phyloP scores from a whole-genome alignment of 2,797 vertebrate genomes.

The Clamator glandarius region DNA sequence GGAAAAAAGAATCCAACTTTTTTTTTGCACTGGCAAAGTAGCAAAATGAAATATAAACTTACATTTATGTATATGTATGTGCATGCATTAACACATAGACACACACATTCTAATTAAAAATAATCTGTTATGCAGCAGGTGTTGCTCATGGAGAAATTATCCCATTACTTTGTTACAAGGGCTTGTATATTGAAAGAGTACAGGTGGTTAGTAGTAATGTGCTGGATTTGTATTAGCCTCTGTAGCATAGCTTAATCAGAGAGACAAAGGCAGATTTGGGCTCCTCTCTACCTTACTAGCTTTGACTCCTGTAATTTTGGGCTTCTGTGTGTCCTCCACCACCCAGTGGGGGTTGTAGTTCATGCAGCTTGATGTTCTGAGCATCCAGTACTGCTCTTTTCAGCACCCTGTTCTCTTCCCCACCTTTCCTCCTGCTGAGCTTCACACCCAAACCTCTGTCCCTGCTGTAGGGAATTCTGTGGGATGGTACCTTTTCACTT shows the following conservation, averaged over 20 bases:
- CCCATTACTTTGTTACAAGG: background rate
- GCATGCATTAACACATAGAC: background rate
- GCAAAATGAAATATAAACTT: background rate
- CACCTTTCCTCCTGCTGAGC: no score
- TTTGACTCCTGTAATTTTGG: background rate
- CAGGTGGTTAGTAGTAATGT: background rate
- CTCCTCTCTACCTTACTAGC: accelerated
- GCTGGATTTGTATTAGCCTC: background rate
- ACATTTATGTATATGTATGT: background rate
- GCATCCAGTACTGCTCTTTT: background rate
- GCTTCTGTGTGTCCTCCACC: no score
- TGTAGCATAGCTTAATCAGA: background rate
- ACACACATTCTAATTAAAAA: background rate
- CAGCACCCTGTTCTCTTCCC: background rate
- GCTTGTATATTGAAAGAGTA: background rate
- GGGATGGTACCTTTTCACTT: background rate
- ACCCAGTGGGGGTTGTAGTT: no score
- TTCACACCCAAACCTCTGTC: accelerated
- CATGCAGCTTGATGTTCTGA: background rate
- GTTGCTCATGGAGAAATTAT: background rate
- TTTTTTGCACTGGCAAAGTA: background rate
- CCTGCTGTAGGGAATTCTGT: accelerated
- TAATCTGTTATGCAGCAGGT: background rate
- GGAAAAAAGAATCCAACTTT: no score
- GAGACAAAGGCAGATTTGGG: background rate